Base-by-base conservation (phyloP, 2,113 vertebrate genomes). In the Phalacrocorax pelagicus region DNA sequence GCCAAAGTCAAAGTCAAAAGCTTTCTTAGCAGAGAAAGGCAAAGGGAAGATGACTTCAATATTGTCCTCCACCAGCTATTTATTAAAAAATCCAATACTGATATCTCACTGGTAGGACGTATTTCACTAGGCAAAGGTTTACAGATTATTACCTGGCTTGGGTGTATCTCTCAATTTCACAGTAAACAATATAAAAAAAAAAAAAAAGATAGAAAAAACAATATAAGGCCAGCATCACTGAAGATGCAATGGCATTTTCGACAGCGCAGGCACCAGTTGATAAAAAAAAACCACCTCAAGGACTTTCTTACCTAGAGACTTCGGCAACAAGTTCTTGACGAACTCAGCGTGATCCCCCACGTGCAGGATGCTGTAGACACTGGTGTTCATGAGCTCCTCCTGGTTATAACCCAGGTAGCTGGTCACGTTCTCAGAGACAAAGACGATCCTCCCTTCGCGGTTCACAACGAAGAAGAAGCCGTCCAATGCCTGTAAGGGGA, bases 381-480 rank as follows among this genome's bases (percentile, higher is more conserved):
- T 99, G 51, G 99, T 99, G 92, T 99, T 99, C 99, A 99, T 99
- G 83, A 99, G 98, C 98, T 99, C 99, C 94, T 99, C 99, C 97
- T 99, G 99, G 92, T 98, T 97, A 90, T 99, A 99, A 58, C 99
- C 99, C 86, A 99, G 98, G 97, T 99, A 99, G 94, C 98, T 96
- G 30, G 98, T 99, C 94, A 99, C 99, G 23, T 99, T 99, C 97
- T 99, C 99, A 0, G 99, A 99, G 46, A 99, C 99, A 14, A 99
- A 99, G 81, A 99, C 99, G 27, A 99, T 99, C 91, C 99, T 99
- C 24, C 99, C 99, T 97, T 99, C 99, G 1, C 99, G 98, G 96
- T 99, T 99, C 82, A 99, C 99, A 38, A 99, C 99, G 11, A 99
- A 99, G 98, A 99, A 99, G 91, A 99, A 99, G 44, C 99, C 99